Evolutionary conservation across 2,888 invertebrate species (phyloP).

Genomic region (Seira musarum): DNA sequence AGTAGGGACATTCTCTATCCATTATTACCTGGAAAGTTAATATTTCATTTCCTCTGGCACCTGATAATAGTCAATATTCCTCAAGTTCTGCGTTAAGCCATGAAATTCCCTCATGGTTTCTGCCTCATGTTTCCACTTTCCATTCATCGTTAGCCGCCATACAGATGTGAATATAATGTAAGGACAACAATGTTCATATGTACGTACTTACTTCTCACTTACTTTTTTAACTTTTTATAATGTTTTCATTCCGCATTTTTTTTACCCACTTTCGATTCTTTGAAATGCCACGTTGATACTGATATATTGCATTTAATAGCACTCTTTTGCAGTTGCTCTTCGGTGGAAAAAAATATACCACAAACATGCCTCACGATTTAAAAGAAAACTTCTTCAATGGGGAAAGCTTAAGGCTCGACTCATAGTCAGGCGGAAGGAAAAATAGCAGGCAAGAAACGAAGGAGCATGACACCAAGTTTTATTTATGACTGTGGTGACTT

Average conservation of each 20-base stretch:
- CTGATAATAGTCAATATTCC: constrained; percentile 52
- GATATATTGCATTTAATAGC: constrained; percentile 41
- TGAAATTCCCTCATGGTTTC: constrained; percentile 36
- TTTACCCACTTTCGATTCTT: background rate
- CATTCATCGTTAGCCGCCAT: background rate
- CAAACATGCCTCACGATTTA: constrained; percentile 2
- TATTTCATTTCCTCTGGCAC: constrained; percentile 48
- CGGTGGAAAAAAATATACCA: constrained; percentile 14
- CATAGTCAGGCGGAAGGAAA: constrained; percentile 41
- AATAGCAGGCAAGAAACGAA: constrained; percentile 38
- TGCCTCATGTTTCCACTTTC: background rate
- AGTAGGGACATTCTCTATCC: background rate
- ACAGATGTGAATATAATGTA: background rate
- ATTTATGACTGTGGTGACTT: constrained; percentile 62
- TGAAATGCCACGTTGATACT: constrained; percentile 47
- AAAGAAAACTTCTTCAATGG: constrained; percentile 34
- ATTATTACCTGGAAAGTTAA: constrained; percentile 42
- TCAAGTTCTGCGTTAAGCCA: constrained; percentile 30
- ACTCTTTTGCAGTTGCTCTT: constrained; percentile 26
- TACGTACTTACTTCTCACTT: background rate
- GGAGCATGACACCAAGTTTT: constrained; percentile 61
- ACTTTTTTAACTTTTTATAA: background rate
- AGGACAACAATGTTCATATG: background rate
- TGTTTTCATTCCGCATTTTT: background rate
- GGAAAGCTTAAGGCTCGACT: background rate